A percentile compares a stretch with the other conserved stretches of the same genome.
Evolutionary conservation across 53 echinoderm and acorn worm species (phyloP).

Genomic region (Paelopatides confundens): DNA sequence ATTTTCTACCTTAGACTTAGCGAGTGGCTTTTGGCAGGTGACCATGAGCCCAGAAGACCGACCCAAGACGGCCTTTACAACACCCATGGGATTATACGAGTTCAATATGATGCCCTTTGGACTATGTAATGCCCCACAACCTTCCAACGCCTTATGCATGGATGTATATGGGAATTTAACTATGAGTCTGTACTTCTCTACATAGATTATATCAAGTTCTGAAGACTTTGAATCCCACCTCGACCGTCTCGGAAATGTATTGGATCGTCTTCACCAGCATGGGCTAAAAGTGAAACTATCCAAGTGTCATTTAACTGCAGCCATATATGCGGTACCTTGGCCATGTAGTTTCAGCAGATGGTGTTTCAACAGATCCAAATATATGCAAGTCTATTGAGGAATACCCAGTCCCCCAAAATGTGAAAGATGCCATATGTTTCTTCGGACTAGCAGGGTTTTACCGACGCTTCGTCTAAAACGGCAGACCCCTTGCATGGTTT

Average conservation of each 20-base stretch:
- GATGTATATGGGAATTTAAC: conserved; percentile 52
- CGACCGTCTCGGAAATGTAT: not conserved
- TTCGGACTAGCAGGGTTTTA: conserved; percentile 71
- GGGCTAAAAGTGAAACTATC: conserved; percentile 36
- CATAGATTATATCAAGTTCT: conserved; percentile 57
- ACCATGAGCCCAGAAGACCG: not conserved
- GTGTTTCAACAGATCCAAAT: not conserved
- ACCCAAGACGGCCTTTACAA: conserved; percentile 18
- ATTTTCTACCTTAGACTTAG: conserved; percentile 41
- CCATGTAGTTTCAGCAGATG: not conserved
- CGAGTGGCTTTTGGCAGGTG: conserved; percentile 31
- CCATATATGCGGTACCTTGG: not conserved
- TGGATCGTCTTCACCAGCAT: not conserved
- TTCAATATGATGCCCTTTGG: conserved; percentile 52
- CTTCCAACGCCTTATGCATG: conserved; percentile 55
- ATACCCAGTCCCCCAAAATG: conserved; percentile 55
- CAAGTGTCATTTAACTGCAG: not conserved
- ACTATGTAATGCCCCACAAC: too few relatives aligned
- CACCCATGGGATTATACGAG: conserved; percentile 46
- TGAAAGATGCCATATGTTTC: conserved; percentile 55
- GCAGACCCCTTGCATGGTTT: conserved; percentile 58
- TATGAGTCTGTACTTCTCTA: too few relatives aligned
- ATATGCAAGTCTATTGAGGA: conserved; percentile 33
- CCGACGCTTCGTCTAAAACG: conserved; percentile 59
- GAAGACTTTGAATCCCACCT: conserved; percentile 35